Percentiles rank a stretch among this genome's conserved stretches.
Conservation (phyloP, 2,113 vertebrate genomes). For the Proteles cristata region DNA sequence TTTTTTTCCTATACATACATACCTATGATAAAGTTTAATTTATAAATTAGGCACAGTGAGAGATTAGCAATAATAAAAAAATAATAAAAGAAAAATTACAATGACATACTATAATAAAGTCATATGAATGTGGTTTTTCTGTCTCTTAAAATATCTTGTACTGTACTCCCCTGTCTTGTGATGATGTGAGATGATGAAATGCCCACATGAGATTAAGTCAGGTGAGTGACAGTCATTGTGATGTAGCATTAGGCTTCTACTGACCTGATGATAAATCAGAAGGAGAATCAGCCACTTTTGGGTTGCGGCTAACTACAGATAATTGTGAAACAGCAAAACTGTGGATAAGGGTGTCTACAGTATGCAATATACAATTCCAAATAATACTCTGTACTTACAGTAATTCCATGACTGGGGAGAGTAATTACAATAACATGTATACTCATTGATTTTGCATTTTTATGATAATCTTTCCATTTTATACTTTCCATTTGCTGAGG, state of each 20-base stretch:
- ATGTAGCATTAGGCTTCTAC: not conserved
- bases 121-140: not conserved
- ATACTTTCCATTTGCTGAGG: not conserved
- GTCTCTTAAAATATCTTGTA: not conserved
- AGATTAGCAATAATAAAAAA: not conserved
- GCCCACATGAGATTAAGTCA: not conserved
- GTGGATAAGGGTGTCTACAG: not conserved
- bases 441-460: not conserved
- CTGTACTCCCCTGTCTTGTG: not conserved
- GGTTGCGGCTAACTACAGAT: not conserved
- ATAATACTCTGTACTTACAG: not conserved
- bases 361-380: not conserved
- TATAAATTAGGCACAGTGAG: not conserved
- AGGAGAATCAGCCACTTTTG: not conserved
- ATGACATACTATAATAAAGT: not conserved
- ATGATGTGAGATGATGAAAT: not conserved
- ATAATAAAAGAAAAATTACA: not conserved
- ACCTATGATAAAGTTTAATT: not conserved
- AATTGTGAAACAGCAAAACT: not conserved
- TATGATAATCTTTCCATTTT: not conserved
- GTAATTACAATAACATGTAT: not conserved
- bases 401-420: not conserved
- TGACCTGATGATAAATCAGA: not conserved
- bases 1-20: not conserved
- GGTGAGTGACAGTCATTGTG: not conserved